Evolutionary conservation across 2,888 invertebrate genomes (phyloP).

Genomic region (Linyphia triangularis): DNA sequence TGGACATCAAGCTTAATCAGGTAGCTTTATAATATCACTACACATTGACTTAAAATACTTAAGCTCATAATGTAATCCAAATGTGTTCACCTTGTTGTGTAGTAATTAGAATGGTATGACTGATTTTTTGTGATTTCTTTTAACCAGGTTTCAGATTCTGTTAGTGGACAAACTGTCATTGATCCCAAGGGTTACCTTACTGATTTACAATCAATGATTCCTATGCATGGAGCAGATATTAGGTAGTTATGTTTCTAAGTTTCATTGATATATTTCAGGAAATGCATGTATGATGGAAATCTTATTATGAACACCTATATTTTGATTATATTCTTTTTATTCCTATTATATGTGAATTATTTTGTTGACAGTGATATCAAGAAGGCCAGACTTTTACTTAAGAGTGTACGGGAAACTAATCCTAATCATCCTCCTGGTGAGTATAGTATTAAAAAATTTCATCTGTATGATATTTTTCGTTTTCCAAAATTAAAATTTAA

Average conservation of each 20-base stretch:
- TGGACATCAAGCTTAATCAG: constrained; percentile 99
- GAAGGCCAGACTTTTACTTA: constrained; percentile 94
- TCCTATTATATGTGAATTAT: not conserved
- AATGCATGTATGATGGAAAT: too few relatives aligned
- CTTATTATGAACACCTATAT: too few relatives aligned
- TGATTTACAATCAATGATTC: constrained; percentile 99
- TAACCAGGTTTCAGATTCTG: constrained; percentile 92
- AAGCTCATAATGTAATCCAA: not conserved
- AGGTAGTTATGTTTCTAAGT: constrained; percentile 82
- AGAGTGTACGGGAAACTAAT: constrained; percentile 97
- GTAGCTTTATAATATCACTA: constrained; percentile 77
- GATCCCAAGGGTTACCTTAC: constrained; percentile 99
- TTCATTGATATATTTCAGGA: not conserved
- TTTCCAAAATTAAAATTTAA: not conserved
- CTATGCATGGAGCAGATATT: constrained; percentile 98
- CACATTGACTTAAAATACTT: not conserved
- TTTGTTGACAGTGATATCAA: constrained; percentile 88
- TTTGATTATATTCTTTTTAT: not conserved
- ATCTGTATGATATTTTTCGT: not conserved
- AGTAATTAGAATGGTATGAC: not conserved
- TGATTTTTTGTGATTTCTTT: not conserved
- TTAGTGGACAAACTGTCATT: constrained; percentile 99
- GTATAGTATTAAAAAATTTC: not conserved
- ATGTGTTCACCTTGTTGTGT: not conserved
- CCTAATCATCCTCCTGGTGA: constrained; percentile 95